Evolutionary conservation across 2,888 invertebrate species (phyloP).

Genomic region (Hirtodrosophila histrioides): DNA sequence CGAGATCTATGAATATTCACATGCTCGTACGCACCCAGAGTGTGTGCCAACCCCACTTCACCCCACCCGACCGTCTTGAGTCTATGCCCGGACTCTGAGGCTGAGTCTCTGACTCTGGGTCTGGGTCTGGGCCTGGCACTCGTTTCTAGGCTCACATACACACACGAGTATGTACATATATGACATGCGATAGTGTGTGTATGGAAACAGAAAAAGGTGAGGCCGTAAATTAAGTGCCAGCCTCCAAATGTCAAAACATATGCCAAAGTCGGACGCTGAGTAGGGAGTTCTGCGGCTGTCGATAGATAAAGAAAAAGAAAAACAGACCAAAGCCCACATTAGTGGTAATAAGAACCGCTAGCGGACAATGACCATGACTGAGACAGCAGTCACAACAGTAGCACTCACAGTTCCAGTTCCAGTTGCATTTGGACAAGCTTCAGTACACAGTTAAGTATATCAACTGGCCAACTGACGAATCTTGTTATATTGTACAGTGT

Average conservation of each 20-base stretch:
- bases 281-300: slow-evolving; percentile 47
- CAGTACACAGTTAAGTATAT: slow-evolving; percentile 37
- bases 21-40: slow-evolving; percentile 19
- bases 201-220: slow-evolving; percentile 43
- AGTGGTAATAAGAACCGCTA: slow-evolving; percentile 46
- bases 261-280: slow-evolving; percentile 51
- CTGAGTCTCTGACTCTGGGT: slow-evolving; percentile 37
- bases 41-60: background rate
- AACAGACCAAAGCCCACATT: slow-evolving; percentile 20
- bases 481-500: slow-evolving; percentile 16
- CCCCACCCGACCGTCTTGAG: background rate
- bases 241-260: slow-evolving; percentile 69
- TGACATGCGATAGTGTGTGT: background rate
- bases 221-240: slow-evolving; percentile 65
- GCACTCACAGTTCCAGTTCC: slow-evolving; percentile 30
- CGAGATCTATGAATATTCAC: slow-evolving; percentile 24
- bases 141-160: too few species aligned
- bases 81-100: background rate
- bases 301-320: slow-evolving; percentile 22
- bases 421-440: slow-evolving; percentile 28
- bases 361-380: slow-evolving; percentile 92
- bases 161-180: too few species aligned
- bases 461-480: slow-evolving; percentile 7
- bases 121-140: slow-evolving; percentile 17
- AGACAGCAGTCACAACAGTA: slow-evolving; percentile 84